Base-by-base conservation (phyloP, 2,888 invertebrate species). In the Pycnomerus fuliginosus region DNA sequence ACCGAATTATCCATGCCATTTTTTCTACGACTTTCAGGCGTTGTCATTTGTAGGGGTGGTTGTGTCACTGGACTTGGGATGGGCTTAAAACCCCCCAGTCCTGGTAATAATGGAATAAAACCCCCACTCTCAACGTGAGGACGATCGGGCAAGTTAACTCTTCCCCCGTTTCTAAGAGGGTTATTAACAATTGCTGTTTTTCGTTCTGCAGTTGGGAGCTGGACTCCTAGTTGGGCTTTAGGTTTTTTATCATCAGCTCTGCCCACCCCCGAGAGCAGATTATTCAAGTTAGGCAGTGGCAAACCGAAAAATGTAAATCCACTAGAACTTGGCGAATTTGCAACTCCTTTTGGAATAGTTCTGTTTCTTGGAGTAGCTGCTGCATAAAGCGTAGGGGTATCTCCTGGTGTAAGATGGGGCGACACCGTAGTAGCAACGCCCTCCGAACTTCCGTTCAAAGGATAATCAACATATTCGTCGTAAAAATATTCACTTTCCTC, bases 241-340 rank as follows among this genome's bases (percentile, higher is more conserved):
- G 48, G 63, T 62, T 39, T 62, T 48, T 25, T 63, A 53, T 53
- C 70, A 58, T 55, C 67, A 11, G 45, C 41, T 27, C 52, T 46
- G 65, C 64, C 56, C 69, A 71, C 70, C 10, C 62, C 59, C n/a
- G n/a, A n/a, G 20, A 64, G 78, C 25, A 88, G 71, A 58, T 83
- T 83, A 53, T 83, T 84, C 30, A 90, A 68, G 23, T 80, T 77
- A 1, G 90, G 87, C 44, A 91, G 65, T 0, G 91, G 90, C 64
- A 90, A 83, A 0, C 91, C 91, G 61, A 91, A 91, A 64, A 91
- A 89, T 8, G 90, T 89, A 54, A 90, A 89, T 1, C 84, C 81
- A 48, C 81, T 80, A 16, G 72, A 75, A 36, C 77, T 76, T 0
- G 83, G 79, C 0, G 79, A 71, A 31, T 67, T 62, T 24, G 48